Percentiles rank a stretch among this genome's conserved stretches.
Conservation (phyloP, 1,140 invertebrate genomes). For the Intoshia linei region DNA sequence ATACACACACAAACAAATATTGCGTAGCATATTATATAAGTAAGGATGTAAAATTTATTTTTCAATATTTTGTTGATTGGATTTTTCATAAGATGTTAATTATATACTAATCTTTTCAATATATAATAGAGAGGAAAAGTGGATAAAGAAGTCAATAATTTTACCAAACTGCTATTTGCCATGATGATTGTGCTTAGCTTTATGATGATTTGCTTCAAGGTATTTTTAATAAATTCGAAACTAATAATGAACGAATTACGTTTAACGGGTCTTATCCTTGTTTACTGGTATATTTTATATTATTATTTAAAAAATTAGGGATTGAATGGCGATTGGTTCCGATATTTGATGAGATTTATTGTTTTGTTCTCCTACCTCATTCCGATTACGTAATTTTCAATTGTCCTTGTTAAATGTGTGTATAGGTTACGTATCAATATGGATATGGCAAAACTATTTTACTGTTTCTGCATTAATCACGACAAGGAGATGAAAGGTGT, state of each 20-base stretch:
- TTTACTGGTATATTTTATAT: background rate
- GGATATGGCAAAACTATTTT: slow-evolving; percentile 88
- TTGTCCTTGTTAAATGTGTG: no score
- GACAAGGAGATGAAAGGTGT: slow-evolving; percentile 67
- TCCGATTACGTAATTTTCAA: slow-evolving; percentile 40
- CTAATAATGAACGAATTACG: background rate
- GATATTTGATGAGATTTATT: slow-evolving; percentile 75
- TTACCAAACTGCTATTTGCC: slow-evolving; percentile 69
- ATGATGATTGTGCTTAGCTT: slow-evolving; percentile 58
- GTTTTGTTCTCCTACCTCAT: slow-evolving; percentile 94
- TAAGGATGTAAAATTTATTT: background rate
- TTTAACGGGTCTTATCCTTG: background rate
- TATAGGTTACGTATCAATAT: slow-evolving; percentile 68
- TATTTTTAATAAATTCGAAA: slow-evolving; percentile 7
- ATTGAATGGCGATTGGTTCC: slow-evolving; percentile 72
- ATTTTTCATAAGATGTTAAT: background rate
- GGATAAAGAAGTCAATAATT: slow-evolving; percentile 68
- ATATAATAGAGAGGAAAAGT: slow-evolving; percentile 39
- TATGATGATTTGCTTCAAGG: slow-evolving; percentile 69
- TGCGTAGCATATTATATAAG: no score
- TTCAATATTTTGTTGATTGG: background rate
- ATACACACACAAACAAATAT: no score
- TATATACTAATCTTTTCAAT: background rate
- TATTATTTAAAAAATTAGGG: no score
- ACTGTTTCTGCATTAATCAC: slow-evolving; percentile 71